Base-by-base conservation (phyloP, 1,140 invertebrate genomes). In the Microplitis demolitor region DNA sequence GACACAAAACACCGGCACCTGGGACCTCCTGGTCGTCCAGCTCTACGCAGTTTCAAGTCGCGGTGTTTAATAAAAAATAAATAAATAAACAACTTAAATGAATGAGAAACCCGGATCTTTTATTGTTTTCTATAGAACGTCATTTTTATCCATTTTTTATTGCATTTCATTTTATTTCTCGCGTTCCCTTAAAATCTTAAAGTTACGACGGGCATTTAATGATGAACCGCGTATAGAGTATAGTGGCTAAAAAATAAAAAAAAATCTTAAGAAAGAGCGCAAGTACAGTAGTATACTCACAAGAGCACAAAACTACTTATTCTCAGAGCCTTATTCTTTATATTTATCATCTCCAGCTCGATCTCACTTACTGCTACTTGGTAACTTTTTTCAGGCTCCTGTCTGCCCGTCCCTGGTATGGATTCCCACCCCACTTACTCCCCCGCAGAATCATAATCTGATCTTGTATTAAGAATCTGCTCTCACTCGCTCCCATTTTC, bases 401-500 rank as follows among this genome's bases (percentile, higher is more conserved):
- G 73, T 74, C 33, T 74, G 24, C 69, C 70, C 75, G 74, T 72
- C 77, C 79, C 76, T 53, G 74, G 75, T 79, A 69, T 53, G 56
- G 66, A 53, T 31, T 51, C 34, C 72, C 69, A 72, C 24, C 24
- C 24, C 24, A 24, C 24, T 2, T 24, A 81, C 80, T 83, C 81
- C 80, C 81, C 82, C 82, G 80, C 81, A 80, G 78, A 85, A 84
- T 85, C 82, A 85, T 85, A 85, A 85, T 85, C 84, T 85, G 83
- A 85, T 85, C 83, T 85, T 81, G 78, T 85, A 85, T 85, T 85
- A 85, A 85, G 81, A 80, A 84, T 83, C 77, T 75, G 76, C 77
- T 79, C 81, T 79, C 73, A 74, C 24, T 70, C 39, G 24, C 14
- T 51, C 39, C 16, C 68, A 73, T 51, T 51, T 73, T 24, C 24